These are phyloP conservation scores for Thereva nobilitata DNA, from an alignment of 2,888 invertebrate genomes.

Conservation along the genomic window DNA sequence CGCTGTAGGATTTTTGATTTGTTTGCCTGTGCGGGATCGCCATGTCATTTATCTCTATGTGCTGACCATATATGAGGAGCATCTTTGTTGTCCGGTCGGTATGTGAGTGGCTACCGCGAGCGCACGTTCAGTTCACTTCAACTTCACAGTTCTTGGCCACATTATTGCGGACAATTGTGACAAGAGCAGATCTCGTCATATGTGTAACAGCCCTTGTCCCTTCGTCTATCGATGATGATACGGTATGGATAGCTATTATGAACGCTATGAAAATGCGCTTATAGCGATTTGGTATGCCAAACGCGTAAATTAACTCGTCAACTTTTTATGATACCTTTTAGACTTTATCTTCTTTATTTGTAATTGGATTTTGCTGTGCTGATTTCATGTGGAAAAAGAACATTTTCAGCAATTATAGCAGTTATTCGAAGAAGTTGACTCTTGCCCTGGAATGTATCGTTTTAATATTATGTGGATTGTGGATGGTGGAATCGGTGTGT, in stretches of 20 bases:
- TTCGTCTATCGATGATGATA: constrained; percentile 9
- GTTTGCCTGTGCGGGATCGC: not conserved
- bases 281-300: constrained; percentile 46
- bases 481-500: no score
- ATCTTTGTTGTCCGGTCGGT: no score
- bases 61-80: constrained; percentile 14
- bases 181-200: constrained; percentile 1
- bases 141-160: not conserved
- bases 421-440: no score
- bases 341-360: no score
- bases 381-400: no score
- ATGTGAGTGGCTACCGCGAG: not conserved
- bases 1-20: constrained; percentile 31
- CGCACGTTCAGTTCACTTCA: constrained; percentile 3
- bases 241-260: not conserved
- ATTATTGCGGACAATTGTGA: no score
- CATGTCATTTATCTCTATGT: not conserved
- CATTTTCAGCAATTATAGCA: no score
- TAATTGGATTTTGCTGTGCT: no score
- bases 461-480: no score
- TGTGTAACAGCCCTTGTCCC: constrained; percentile 6
- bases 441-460: no score
- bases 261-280: constrained; percentile 21
- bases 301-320: constrained; percentile 49
- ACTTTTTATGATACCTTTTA: constrained; percentile 45